A percentile compares a stretch with the other conserved stretches of the same genome.
phyloP scores from a whole-genome alignment of 1,140 invertebrate genomes.

The Pantala flavescens region DNA sequence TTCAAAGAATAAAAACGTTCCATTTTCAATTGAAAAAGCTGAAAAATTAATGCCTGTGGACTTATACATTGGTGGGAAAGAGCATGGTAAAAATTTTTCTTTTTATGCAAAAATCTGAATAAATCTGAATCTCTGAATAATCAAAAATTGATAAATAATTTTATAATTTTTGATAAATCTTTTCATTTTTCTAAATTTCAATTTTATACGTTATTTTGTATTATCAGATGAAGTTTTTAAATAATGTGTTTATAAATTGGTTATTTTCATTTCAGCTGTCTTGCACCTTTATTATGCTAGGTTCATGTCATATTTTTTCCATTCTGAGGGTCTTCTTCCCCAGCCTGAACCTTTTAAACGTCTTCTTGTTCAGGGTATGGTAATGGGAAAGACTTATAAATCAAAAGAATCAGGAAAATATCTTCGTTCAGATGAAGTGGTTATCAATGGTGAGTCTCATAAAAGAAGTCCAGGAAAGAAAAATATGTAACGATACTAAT shows the following conservation, averaged over 20 bases:
- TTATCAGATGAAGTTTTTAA: too few relatives aligned
- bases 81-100: constrained; percentile 59
- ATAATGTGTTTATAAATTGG: too few relatives aligned
- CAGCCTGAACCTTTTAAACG: constrained; percentile 81
- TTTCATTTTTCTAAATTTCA: too few relatives aligned
- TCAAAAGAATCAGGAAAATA: constrained; percentile 70
- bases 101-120: background rate
- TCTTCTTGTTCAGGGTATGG: constrained; percentile 87
- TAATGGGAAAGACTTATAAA: constrained; percentile 79
- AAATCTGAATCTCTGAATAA: background rate
- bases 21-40: constrained; percentile 55
- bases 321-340: constrained; percentile 59
- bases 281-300: constrained; percentile 95
- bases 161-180: too few relatives aligned
- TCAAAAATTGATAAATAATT: too few relatives aligned
- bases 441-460: constrained; percentile 38
- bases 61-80: constrained; percentile 93
- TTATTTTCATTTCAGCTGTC: constrained; percentile 46
- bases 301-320: constrained; percentile 88
- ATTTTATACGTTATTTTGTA: too few relatives aligned
- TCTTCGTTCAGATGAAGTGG: constrained; percentile 59
- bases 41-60: constrained; percentile 73
- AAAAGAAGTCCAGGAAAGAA: too few relatives aligned
- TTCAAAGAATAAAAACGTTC: constrained; percentile 55
- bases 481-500: too few relatives aligned